Evolutionary conservation across 2,113 vertebrate genomes (phyloP), one percentile per base, ranked within the genome.

Genomic region (Chaenocephalus aceratus): DNA sequence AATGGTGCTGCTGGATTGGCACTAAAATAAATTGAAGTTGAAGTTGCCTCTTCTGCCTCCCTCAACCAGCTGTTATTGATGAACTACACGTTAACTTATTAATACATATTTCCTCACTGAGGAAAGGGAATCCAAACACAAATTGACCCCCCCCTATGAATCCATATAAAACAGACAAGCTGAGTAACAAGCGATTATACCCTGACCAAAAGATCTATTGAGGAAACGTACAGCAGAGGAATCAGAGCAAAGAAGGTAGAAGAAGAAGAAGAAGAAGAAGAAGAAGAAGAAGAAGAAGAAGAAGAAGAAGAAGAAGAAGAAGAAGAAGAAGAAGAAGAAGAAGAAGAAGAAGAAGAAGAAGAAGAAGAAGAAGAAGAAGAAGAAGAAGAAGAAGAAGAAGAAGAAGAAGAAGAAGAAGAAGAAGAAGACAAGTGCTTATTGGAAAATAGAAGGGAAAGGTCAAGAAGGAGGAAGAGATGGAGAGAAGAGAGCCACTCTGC

Each of bases 341-440:
- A 21, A 60, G 21, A 11, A n/a, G 36, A n/a, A 44, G 10, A 4
- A 10, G 30, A 2, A n/a, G 34, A 41, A 60, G 21, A 11, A 12
- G 36, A 41, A 60, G 21, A 11, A n/a, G 36, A n/a, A 44, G 10
- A 4, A 10, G 30, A 2, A n/a, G 34, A 41, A 60, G 21, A 11
- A 12, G 36, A n/a, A 44, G 10, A 4, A 5, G 30, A 2, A 41
- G 34, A 41, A 41, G 21, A 11, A n/a, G 36, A n/a, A 44, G 10
- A 4, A 10, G 30, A 2, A 41, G 34, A 41, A 60, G 21, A 26
- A 11, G 59, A 18, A 44, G 10, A 4, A 5, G 30, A 2, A 41
- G 34, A 41, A 60, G 21, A 11, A 12, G 36, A n/a, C 12, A 68
- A 77, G 72, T 30, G 76, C 75, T 91, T 79, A 89, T 84, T 89